Base-by-base conservation (phyloP, 1,140 invertebrate genomes). In the Venturia canescens region DNA sequence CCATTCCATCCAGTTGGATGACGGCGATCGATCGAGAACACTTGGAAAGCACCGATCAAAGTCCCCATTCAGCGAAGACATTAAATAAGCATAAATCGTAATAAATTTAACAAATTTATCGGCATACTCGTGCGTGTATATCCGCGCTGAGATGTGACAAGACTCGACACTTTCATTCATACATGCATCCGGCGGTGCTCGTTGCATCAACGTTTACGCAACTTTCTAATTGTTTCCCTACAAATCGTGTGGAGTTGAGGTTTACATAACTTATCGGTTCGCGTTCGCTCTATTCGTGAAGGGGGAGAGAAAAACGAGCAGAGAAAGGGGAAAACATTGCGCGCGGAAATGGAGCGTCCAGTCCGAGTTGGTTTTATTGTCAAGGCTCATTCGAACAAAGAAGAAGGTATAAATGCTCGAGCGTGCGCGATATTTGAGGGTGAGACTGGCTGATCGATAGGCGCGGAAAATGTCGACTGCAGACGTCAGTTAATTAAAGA, bases 191-290 rank as follows among this genome's bases (percentile, higher is more conserved):
- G 31, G 48, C 15, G 48, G 4, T 50, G 2, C 4, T 16, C 11
- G 48, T 50, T 50, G 48, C 48, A 50, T 50, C 48, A 69, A 79
- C 34, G 38, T 79, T 79, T 18, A 66, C 77, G 50, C 83, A 84
- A 85, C 88, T 89, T 89, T 89, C 88, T 89, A 89, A 89, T 89
- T 88, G 86, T 89, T 87, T 88, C 89, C 86, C 88, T 88, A 86
- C 48, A 50, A 44, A 44, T 50, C 3, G 18, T 13, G 48, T 50
- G 13, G 48, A 16, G 11, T 50, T 3, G 11, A 50, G 2, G 31
- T 50, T 50, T 50, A 50, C 11, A 18, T 50, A 50, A 50, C 48
- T 13, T 50, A 50, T 50, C 48, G 48, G 48, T 3, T 50, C 7
- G 23, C 3, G 18, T 50, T 26, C 63, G 63, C 6, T 50, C 11